Percentiles rank a stretch among this genome's conserved stretches.
Conservation (phyloP, 2,888 invertebrate species). For the Muscina levida region DNA sequence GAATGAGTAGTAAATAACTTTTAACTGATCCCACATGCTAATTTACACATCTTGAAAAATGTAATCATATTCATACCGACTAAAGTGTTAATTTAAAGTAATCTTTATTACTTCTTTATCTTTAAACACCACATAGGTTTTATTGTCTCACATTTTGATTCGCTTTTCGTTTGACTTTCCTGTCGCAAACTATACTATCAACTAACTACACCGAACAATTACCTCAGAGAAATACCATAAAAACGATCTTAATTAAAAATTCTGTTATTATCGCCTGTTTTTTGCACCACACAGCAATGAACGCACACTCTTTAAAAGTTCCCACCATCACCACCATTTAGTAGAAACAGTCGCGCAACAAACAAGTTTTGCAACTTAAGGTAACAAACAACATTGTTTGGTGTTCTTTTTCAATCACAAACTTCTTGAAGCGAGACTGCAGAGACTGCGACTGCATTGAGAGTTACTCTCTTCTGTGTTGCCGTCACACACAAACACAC, state of each 20-base stretch:
- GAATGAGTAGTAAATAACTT: too few species aligned
- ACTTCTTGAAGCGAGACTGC: conserved; percentile 34
- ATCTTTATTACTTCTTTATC: too few species aligned
- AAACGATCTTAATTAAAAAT: conserved; percentile 62
- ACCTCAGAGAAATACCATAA: conserved; percentile 11
- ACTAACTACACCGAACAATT: conserved; percentile 9
- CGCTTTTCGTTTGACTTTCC: too few species aligned
- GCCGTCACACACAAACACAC: conserved; percentile 15
- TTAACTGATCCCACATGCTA: too few species aligned
- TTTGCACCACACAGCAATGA: conserved; percentile 19
- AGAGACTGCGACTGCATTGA: conserved; percentile 11
- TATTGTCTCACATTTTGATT: too few species aligned
- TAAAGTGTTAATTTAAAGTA: too few species aligned
- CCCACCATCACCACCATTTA: conserved; percentile 53
- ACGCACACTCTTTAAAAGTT: conserved; percentile 33
- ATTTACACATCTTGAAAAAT: too few species aligned
- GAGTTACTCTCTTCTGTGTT: too few species aligned
- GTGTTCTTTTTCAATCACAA: background rate
- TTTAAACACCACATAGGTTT: too few species aligned
- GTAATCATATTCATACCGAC: too few species aligned
- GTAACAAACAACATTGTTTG: conserved; percentile 42
- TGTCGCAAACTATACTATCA: too few species aligned
- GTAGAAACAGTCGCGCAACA: background rate
- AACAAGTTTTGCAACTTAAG: conserved; percentile 49
- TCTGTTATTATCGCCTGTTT: conserved; percentile 59